Evolutionary conservation across 2,113 vertebrate genomes (phyloP).

Genomic region (Diadophis punctatus): DNA sequence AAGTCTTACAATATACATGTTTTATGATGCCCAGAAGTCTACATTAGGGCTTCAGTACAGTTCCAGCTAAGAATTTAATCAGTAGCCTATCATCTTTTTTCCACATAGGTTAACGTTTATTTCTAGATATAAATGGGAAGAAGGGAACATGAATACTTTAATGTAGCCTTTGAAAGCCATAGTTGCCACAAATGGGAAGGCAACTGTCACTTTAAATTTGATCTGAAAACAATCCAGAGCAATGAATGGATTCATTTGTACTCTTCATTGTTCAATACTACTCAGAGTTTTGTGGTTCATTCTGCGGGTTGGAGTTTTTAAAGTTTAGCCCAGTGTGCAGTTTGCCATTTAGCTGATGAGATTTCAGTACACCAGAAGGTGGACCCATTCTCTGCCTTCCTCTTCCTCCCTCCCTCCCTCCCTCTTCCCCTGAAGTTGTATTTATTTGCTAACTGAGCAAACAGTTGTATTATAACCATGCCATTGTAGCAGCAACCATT

Average conservation of each 20-base stretch:
- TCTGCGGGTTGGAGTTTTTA: not conserved
- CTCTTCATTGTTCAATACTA: not conserved
- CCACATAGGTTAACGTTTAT: not conserved
- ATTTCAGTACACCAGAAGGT: not conserved
- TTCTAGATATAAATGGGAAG: not conserved
- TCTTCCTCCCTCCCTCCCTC: not conserved
- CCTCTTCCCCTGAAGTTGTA: not conserved
- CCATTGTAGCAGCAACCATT: not conserved
- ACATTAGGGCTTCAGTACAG: not conserved
- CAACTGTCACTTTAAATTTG: not conserved
- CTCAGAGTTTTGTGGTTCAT: not conserved
- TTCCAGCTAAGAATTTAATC: not conserved
- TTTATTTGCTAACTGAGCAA: not conserved
- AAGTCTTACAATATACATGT: not conserved
- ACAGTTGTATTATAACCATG: not conserved
- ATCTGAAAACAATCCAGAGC: not conserved
- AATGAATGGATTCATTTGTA: not conserved
- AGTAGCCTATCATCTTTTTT: not conserved
- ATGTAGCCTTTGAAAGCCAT: not conserved
- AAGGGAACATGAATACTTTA: not conserved
- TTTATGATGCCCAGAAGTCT: not conserved
- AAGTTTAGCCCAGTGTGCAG: not conserved
- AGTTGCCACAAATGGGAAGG: not conserved
- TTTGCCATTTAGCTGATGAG: not conserved
- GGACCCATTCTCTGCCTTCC: not conserved